These are phyloP conservation scores for Sipunculus nudus DNA, from an alignment of 2,888 invertebrate species.

Conservation along the genomic window DNA sequence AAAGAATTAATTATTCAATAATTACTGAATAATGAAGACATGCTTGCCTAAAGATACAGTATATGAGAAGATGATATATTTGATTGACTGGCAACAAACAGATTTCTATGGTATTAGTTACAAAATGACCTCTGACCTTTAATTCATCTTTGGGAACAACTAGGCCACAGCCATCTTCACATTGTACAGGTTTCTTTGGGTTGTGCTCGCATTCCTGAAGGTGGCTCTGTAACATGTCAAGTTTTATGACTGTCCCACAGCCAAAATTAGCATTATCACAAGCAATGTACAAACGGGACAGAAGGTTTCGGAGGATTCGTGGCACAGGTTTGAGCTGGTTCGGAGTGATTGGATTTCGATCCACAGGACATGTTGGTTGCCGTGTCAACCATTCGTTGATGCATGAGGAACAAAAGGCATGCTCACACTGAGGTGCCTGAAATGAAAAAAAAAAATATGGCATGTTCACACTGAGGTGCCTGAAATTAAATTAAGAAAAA, in stretches of 20 bases:
- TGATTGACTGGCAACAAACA: too few relatives aligned
- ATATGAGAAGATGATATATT: too few relatives aligned
- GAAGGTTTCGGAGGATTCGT: conserved; percentile 88
- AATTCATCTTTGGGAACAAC: conserved; percentile 95
- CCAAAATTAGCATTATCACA: conserved; percentile 93
- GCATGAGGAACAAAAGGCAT: conserved; percentile 91
- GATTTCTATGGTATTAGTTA: too few relatives aligned
- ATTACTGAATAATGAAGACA: too few relatives aligned
- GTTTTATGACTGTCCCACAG: conserved; percentile 83
- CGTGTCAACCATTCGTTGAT: conserved; percentile 95
- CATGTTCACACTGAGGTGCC: conserved; percentile 96
- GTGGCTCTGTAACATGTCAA: conserved; percentile 83
- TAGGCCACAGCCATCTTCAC: conserved; percentile 92
- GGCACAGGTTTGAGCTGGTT: conserved; percentile 88
- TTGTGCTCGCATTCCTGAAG: conserved; percentile 91
- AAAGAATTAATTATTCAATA: too few relatives aligned
- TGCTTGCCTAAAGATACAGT: too few relatives aligned
- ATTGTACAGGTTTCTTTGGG: conserved; percentile 91
- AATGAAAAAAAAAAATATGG: conserved; percentile 67
- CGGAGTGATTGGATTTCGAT: conserved; percentile 89
- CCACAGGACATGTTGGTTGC: conserved; percentile 94
- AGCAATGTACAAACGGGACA: conserved; percentile 84
- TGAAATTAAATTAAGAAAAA: conserved; percentile 66
- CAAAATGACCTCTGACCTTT: conserved; percentile 69
- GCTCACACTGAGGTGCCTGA: conserved; percentile 93